Percentiles rank a stretch among this genome's conserved stretches.
Conservation (phyloP, 2,113 vertebrate genomes). For the Madoqua kirkii region DNA sequence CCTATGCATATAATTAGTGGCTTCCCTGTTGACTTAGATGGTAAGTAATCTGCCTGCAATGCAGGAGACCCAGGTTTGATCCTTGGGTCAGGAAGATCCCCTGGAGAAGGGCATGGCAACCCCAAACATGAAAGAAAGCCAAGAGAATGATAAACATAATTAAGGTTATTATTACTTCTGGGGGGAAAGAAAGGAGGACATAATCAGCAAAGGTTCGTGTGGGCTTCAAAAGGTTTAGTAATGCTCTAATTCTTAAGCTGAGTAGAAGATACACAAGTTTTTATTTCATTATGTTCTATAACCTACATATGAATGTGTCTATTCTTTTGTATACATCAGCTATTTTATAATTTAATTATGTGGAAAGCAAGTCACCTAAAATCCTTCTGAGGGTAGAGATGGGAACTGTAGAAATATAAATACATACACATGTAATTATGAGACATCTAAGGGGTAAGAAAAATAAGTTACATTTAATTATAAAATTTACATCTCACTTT, state of each 20-base stretch:
- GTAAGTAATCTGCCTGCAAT: background rate
- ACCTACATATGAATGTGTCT: background rate
- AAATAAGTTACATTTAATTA: background rate
- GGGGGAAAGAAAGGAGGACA: background rate
- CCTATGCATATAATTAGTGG: background rate
- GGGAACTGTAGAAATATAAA: background rate
- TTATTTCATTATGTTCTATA: background rate
- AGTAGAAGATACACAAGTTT: background rate
- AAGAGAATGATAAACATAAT: background rate
- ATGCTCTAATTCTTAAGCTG: background rate
- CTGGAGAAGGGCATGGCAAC: background rate
- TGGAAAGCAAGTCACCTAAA: slow-evolving; percentile 6
- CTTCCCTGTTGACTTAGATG: background rate
- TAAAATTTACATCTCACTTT: background rate
- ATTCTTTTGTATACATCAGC: background rate
- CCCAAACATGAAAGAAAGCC: background rate
- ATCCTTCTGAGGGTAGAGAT: background rate
- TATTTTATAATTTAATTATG: background rate
- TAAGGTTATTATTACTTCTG: background rate
- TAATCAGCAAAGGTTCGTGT: background rate
- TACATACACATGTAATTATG: background rate
- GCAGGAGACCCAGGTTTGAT: background rate
- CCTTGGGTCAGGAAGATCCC: background rate
- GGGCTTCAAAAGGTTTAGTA: background rate
- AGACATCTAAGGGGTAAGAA: background rate